A percentile compares a stretch with the other conserved stretches of the same genome.
Conservation (phyloP, 37 sponge, comb jelly and placozoan species). For the Sycon ciliatum region DNA sequence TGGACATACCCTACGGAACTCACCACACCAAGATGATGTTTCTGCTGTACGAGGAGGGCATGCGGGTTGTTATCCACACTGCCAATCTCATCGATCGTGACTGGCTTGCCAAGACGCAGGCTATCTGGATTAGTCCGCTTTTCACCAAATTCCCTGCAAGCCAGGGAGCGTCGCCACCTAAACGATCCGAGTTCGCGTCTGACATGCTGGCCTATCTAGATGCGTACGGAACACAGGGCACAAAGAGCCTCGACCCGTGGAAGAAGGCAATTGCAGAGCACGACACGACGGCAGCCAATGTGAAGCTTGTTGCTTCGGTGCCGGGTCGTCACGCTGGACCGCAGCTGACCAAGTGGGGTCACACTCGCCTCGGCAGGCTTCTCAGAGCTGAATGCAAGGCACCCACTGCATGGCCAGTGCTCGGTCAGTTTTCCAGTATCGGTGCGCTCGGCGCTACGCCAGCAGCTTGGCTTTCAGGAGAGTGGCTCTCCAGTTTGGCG, state of each 20-base stretch:
- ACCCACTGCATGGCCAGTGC: slow-evolving; percentile 53
- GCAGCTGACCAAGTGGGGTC: slow-evolving; percentile 67
- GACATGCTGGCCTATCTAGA: slow-evolving; percentile 52
- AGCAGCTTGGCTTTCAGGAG: slow-evolving; percentile 55
- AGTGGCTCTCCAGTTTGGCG: slow-evolving; percentile 54
- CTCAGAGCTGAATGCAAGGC: not conserved
- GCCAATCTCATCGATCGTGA: slow-evolving; percentile 78
- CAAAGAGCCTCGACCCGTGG: slow-evolving; percentile 50
- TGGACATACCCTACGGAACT: slow-evolving; percentile 21
- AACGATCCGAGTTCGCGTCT: not conserved
- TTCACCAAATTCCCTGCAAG: slow-evolving; percentile 31
- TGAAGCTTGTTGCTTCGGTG: slow-evolving; percentile 72
- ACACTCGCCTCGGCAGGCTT: slow-evolving; percentile 65
- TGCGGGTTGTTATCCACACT: slow-evolving; percentile 85
- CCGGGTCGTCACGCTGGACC: slow-evolving; percentile 66
- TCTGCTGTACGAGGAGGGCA: slow-evolving; percentile 52
- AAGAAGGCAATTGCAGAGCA: slow-evolving; percentile 37
- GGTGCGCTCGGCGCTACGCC: slow-evolving; percentile 70
- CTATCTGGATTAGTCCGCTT: slow-evolving; percentile 82
- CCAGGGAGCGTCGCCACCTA: slow-evolving; percentile 27
- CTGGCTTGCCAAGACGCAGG: slow-evolving; percentile 84
- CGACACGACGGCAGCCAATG: slow-evolving; percentile 52
- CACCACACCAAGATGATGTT: slow-evolving; percentile 85
- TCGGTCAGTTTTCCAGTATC: slow-evolving; percentile 84
- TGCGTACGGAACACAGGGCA: slow-evolving; percentile 29